Conservation (phyloP, 2,113 vertebrate species). For the Carollia perspicillata region DNA sequence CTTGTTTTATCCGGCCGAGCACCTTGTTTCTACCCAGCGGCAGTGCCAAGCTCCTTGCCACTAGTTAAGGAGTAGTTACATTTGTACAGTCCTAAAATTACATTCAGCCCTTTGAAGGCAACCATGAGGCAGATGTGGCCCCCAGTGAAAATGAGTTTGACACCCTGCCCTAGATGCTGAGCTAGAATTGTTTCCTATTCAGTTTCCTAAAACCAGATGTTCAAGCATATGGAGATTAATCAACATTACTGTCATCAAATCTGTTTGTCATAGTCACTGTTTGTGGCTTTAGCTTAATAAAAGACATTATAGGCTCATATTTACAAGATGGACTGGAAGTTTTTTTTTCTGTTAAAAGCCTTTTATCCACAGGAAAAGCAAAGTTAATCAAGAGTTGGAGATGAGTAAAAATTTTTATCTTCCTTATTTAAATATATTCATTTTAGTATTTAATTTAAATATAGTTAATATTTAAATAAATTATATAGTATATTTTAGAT, state of each 20-base stretch:
- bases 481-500: neutral
- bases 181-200: neutral
- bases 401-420: neutral
- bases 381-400: neutral
- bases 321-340: neutral
- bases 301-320: neutral
- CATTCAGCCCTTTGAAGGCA: too few species aligned
- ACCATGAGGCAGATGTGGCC: too few species aligned
- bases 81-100: too few species aligned
- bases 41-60: too few species aligned
- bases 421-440: neutral
- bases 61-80: too few species aligned
- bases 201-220: neutral
- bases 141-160: too few species aligned
- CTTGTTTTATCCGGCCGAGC: too few species aligned
- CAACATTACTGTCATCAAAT: neutral
- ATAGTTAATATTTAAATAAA: neutral
- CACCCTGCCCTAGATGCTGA: neutral
- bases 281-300: neutral
- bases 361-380: neutral
- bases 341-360: neutral
- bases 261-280: neutral
- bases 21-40: too few species aligned
- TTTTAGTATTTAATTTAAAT: neutral
- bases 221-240: constrained; percentile 6